Evolutionary conservation across 2,113 vertebrate genomes (phyloP).

Genomic region (Thamnaconus septentrionalis): DNA sequence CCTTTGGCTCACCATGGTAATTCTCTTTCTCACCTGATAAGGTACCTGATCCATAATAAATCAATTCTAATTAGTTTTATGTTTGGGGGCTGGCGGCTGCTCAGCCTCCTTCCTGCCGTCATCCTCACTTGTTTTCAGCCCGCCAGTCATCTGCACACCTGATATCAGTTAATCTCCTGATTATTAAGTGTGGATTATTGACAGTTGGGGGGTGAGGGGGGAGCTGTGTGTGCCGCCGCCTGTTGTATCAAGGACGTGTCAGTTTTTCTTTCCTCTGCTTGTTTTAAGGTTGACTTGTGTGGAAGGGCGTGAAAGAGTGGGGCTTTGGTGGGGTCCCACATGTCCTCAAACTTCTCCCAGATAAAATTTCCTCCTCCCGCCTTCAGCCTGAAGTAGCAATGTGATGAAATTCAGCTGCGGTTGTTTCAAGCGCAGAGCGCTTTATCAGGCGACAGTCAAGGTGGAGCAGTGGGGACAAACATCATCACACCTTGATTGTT

Average conservation of each 20-base stretch:
- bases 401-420: not conserved
- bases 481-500: too few relatives aligned
- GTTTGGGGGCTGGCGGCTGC: slow-evolving; percentile 36
- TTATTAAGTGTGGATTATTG: slow-evolving; percentile 59
- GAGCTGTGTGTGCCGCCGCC: slow-evolving; percentile 1
- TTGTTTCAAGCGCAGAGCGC: too few relatives aligned
- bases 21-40: slow-evolving; percentile 92
- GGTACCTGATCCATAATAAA: slow-evolving; percentile 91
- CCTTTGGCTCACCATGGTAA: slow-evolving; percentile 84
- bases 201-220: slow-evolving; percentile 7
- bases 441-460: too few relatives aligned
- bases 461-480: too few relatives aligned
- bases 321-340: slow-evolving; percentile 1
- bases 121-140: slow-evolving; percentile 39
- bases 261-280: slow-evolving; percentile 31
- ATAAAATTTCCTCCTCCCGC: slow-evolving; percentile 8
- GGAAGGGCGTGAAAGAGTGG: not conserved
- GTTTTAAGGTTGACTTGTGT: not conserved
- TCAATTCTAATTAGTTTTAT: slow-evolving; percentile 95
- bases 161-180: slow-evolving; percentile 64
- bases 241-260: slow-evolving; percentile 43
- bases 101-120: slow-evolving; percentile 8
- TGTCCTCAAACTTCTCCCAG: slow-evolving; percentile 24
- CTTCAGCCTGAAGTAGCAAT: not conserved
- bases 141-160: slow-evolving; percentile 55